Conservation (phyloP, 2,797 vertebrate species). For the Rachycentron canadum region DNA sequence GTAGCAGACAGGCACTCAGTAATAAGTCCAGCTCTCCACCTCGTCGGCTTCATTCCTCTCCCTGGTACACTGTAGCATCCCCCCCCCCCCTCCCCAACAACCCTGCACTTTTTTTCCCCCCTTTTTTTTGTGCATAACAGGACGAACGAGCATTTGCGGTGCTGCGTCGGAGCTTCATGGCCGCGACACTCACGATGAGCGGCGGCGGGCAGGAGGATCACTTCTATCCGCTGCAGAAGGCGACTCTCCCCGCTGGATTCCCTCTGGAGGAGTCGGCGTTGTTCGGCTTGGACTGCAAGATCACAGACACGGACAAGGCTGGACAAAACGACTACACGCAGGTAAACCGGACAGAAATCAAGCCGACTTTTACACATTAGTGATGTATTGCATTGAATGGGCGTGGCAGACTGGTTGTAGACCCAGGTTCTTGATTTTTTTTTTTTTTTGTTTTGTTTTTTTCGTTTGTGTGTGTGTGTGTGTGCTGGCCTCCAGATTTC, state of each 20-base stretch:
- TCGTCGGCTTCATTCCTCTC: conserved; percentile 37
- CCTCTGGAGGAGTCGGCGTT: conserved; percentile 86
- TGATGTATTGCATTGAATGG: conserved; percentile 78
- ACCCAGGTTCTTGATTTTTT: conserved; percentile 21
- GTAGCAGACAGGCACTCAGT: conserved; percentile 62
- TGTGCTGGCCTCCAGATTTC: conserved; percentile 30
- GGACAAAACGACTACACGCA: conserved; percentile 82
- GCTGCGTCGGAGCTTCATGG: conserved; percentile 86
- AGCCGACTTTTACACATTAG: conserved; percentile 29
- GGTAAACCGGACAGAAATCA: conserved; percentile 67
- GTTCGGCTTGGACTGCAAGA: conserved; percentile 88
- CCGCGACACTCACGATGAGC: conserved; percentile 92
- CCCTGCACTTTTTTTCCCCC: not conserved
- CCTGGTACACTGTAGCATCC: conserved; percentile 56
- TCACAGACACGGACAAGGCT: conserved; percentile 76
- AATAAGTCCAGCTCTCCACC: conserved; percentile 44
- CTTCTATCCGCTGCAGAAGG: conserved; percentile 93
- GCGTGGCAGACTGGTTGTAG: conserved; percentile 76
- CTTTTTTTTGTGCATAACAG: conserved; percentile 16
- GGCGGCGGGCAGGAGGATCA: conserved; percentile 88
- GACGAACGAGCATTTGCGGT: conserved; percentile 33
- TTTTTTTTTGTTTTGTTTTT: not conserved
- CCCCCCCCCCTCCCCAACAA: no score
- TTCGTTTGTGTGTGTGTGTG: no score
- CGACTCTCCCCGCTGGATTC: conserved; percentile 85